Base-by-base conservation (phyloP, 2,888 invertebrate genomes). In the Gymnoscelis rufifasciata region DNA sequence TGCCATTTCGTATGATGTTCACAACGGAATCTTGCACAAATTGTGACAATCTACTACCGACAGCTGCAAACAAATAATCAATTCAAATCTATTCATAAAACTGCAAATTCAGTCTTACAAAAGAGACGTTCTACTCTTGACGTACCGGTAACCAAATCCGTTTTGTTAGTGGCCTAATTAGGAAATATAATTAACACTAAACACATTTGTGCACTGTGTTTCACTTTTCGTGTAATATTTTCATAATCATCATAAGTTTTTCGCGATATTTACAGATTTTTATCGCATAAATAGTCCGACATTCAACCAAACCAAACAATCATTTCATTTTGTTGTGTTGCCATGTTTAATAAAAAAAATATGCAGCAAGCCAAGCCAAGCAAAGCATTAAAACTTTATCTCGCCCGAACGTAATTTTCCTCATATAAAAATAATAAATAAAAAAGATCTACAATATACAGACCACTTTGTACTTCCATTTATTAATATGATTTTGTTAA, bases 141-240 rank as follows among this genome's bases (percentile, higher is more conserved):
- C 79, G 79, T 83, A 87, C 87, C 87, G 87, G 87, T 87, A 88
- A 88, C 88, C 87, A 86, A 87, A 73, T 71, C 72, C 64, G 67
- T 65, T 68, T 69, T 43, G 53, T 61, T 59, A 70, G 58, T 76
- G 74, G 74, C 75, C 76, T 74, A 76, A 62, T 73, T 75, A 57
- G 23, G 64, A 87, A 87, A 87, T 88, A 86, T 59, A 63, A 56
- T 56, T 62, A 50, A 58, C 62, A 66, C 57, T 58, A 58, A 63
- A 56, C 59, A 60, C 62, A 56, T 60, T 40, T 24, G 47, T 47
- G 52, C 52, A 51, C 61, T 52, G 38, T 57, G 60, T 63, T 60
- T 68, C 60, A 68, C 61, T 61, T 52, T 48, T 38, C 60, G 48
- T 44, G 52, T 53, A 52, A 48, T 54, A 62, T 64, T 65, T 69